Evolutionary conservation across 1,140 invertebrate genomes (phyloP), one percentile per base, ranked within the genome.

Genomic region (Holotrichia oblita): DNA sequence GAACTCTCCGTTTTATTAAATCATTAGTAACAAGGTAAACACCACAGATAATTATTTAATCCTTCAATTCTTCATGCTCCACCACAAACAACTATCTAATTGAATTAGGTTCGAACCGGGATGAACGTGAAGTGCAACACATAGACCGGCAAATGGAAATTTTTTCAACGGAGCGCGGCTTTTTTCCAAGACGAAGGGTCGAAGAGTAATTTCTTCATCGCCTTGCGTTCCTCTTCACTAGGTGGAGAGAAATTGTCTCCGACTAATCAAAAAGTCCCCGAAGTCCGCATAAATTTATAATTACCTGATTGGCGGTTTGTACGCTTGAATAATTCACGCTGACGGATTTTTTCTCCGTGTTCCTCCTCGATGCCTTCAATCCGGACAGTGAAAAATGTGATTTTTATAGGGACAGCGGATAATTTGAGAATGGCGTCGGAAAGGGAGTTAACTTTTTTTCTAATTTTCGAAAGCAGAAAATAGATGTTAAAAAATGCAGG

Each of bases 231-330:
- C 22, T 34, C 61, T 69, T 69, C 9, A 12, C 61, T 34, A 24
- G 20, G 22, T 14, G 14, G 22, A 34, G 61, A 69, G 22, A 69
- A 69, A 69, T 69, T 69, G 61, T 69, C 61, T 69, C 20, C 22
- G 22, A 69, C 61, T 69, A 69, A 69, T 69, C 61, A 69, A 27
- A 69, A 69, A 69, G 61, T 69, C 61, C 61, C 61, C 27, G 61
- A 69, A 69, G 61, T 69, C 61, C 61, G 61, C 61, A 69, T 69
- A 69, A 69, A 69, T 69, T 69, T 69, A 69, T 69, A 69, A 69
- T 69, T 69, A 69, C 61, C 27, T 69, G 61, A 69, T 69, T 69
- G 61, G 61, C 61, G 61, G 61, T 69, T 69, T 69, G 22, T 6
- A 34, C 61, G 61, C 22, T 69, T 69, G 61, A 69, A 69, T 69